Base-by-base conservation (phyloP, 64 coral and sea anemone species). In the Exaiptasia diaphana region DNA sequence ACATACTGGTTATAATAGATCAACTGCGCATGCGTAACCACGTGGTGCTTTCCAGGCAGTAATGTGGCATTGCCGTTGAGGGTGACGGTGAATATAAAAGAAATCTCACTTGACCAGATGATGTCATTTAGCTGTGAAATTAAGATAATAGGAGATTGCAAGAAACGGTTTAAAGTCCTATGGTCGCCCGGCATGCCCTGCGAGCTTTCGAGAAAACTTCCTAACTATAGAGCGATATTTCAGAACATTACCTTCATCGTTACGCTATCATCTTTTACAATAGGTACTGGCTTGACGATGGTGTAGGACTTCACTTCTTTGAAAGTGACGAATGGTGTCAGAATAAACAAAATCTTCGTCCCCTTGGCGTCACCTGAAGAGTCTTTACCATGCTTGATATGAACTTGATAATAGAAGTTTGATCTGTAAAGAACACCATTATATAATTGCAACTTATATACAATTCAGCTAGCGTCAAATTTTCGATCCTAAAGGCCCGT, bases 11-110 rank as follows among this genome's bases (percentile, higher is more conserved):
- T 74, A 31, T 85, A 94, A 22, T 94, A 94, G 18, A 69, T 54
- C 17, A 94, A 42, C 13, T 87, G 91, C 31, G 73, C 80, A 36
- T 78, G 91, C 11, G 79, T 89, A 14, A 94, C 74, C 28, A 94
- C 43, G 23, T 88, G 73, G 38, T 88, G 87, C 26, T 55, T 20
- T 0, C 73, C 79, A 6, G 80, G 79, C 30, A 75, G 75, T 41
- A 94, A 71, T 26, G 24, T 70, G n/a, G 43, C 74, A 13, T 94
- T 67, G 21, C 68, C 43, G 39, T 94, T 75, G 80, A 94, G 89
- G 36, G 35, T 68, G 28, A 94, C 80, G 12, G 76, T 79, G 21
- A 94, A 63, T 13, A 75, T 78, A 40, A 94, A 75, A 0, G 79
- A 70, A 25, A 61, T 30, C 26, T 84, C 65, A 3, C 15, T 25